phyloP scores from a whole-genome alignment of 1,140 invertebrate species.

The Micrasema longulum region DNA sequence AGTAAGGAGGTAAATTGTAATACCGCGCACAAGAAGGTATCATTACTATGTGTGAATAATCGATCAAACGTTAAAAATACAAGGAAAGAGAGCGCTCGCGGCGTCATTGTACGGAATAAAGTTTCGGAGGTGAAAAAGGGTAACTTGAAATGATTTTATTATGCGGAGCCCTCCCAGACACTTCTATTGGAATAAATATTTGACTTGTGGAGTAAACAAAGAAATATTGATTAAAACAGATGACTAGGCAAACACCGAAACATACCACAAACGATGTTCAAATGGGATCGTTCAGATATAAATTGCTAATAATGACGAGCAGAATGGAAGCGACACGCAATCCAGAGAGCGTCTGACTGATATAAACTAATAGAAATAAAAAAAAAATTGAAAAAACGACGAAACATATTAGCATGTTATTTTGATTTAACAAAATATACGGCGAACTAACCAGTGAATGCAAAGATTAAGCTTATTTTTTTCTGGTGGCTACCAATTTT shows the following conservation, averaged over 20 bases:
- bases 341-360: background rate
- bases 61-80: background rate
- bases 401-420: too few relatives aligned
- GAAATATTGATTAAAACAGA: conserved; percentile 25
- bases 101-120: background rate
- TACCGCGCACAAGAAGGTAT: too few relatives aligned
- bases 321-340: conserved; percentile 34
- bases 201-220: conserved; percentile 27
- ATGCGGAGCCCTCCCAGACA: background rate
- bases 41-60: background rate
- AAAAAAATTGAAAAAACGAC: too few relatives aligned
- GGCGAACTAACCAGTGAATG: too few relatives aligned
- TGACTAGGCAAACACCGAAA: conserved; percentile 24
- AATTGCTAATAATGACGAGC: conserved; percentile 16
- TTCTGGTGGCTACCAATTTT: too few relatives aligned
- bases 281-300: conserved; percentile 13
- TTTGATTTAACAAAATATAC: too few relatives aligned
- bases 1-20: too few relatives aligned
- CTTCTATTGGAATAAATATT: conserved; percentile 17
- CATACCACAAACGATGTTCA: background rate
- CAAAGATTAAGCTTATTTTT: too few relatives aligned
- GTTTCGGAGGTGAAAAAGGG: background rate
- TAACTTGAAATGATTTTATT: conserved; percentile 3
- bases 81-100: background rate
- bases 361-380: too few relatives aligned